Conservation (phyloP, 2,797 vertebrate genomes). For the Bradypus variegatus region DNA sequence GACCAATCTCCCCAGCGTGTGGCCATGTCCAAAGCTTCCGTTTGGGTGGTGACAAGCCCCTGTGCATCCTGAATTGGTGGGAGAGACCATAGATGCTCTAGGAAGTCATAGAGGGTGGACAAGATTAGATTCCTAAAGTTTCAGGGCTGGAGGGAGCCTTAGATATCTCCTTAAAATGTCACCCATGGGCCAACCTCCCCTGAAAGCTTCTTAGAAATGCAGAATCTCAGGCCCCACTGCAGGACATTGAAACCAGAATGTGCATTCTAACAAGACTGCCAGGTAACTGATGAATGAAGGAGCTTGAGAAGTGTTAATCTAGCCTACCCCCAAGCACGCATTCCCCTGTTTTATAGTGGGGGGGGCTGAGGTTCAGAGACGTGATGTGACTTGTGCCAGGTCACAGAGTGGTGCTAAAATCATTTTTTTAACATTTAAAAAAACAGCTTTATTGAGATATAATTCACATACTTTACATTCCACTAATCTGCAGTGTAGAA, state of each 20-base stretch:
- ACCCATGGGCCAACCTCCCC: background rate
- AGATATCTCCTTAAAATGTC: background rate
- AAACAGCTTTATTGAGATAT: background rate
- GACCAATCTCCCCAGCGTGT: background rate
- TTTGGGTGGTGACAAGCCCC: background rate
- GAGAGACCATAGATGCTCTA: background rate
- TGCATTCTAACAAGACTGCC: background rate
- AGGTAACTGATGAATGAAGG: background rate
- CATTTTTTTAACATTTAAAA: background rate
- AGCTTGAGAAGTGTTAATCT: background rate
- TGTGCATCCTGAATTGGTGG: background rate
- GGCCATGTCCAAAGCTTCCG: background rate
- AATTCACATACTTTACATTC: background rate
- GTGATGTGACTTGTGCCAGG: background rate
- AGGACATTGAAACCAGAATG: background rate
- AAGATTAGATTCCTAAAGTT: background rate
- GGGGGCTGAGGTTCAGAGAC: background rate
- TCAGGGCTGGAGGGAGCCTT: background rate
- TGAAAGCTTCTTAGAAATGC: background rate
- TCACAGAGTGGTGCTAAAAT: background rate
- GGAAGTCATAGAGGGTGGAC: background rate
- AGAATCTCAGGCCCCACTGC: background rate
- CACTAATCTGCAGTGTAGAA: background rate
- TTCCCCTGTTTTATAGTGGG: background rate
- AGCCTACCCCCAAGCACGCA: background rate